Conservation (phyloP, 2,113 vertebrate species). For the Zosterops pallidus region DNA sequence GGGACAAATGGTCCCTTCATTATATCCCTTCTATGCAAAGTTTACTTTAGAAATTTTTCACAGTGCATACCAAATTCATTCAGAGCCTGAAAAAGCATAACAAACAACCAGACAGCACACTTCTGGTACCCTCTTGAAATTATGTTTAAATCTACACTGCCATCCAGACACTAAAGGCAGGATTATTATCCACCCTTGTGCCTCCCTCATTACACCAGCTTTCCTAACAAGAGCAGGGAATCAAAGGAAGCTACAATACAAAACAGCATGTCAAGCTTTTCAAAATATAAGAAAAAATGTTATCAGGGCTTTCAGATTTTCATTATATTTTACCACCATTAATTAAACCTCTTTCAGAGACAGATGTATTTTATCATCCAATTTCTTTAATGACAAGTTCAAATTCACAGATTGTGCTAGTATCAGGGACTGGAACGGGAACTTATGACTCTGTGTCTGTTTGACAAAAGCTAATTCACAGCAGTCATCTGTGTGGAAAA, state of each 20-base stretch:
- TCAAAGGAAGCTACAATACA: neutral
- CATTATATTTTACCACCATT: neutral
- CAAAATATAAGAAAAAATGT: neutral
- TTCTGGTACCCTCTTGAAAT: neutral
- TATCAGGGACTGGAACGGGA: neutral
- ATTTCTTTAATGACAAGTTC: slow-evolving; percentile 1
- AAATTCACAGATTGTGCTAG: neutral
- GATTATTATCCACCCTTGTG: neutral
- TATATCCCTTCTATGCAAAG: neutral
- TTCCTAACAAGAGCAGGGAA: neutral
- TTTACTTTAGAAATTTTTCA: neutral
- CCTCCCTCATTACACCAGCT: neutral
- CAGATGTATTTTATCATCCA: neutral
- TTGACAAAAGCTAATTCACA: slow-evolving; percentile 23
- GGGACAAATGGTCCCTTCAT: neutral
- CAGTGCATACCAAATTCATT: neutral
- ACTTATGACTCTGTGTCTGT: neutral
- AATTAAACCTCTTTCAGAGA: slow-evolving; percentile 1
- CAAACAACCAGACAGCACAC: neutral
- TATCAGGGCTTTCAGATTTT: neutral
- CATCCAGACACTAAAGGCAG: neutral
- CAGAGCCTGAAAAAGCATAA: neutral
- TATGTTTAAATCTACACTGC: neutral
- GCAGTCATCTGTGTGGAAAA: slow-evolving; percentile 4
- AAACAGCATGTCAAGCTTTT: neutral